Evolutionary conservation across 2,888 invertebrate species (phyloP), one percentile per base, ranked within the genome.

Genomic region (Drosophila hamatofila): DNA sequence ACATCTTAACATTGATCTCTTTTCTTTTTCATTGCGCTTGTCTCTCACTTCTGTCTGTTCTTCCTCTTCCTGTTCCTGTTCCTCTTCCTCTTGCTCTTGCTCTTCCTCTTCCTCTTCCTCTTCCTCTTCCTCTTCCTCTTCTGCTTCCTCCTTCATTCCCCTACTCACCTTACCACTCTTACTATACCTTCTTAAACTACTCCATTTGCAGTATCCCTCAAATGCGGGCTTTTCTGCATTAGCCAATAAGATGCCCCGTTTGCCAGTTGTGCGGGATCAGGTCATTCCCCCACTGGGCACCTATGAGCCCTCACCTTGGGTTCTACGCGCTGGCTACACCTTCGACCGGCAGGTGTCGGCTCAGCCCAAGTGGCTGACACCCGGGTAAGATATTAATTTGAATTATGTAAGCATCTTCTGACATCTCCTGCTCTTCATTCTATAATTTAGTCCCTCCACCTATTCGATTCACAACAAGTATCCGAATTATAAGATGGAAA

Each of bases 151-250:
- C 16, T 16, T 21, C 9, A 4, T 8, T 9, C 16, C 6, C 4
- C 5, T 16, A 0, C 7, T 8, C 30, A 30, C n/a, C 3, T 11
- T n/a, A 6, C 3, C 14, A n/a, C 48, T 30, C 14, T 14, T 4
- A 6, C 12, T 3, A 11, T 18, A 30, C 12, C 11, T 7, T 9
- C 11, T 6, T 8, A 27, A 30, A 2, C 16, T 23, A 9, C 9
- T 7, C 25, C 11, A 18, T 3, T 23, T 21, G 0, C 33, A 92
- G 93, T 90, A 83, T 65, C 87, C 92, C 2, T 89, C 91, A 0
- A 89, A 86, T 54, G 70, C 75, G 11, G 93, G 93, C 1, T 91
- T 89, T 59, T 90, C 90, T 0, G 83, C 91, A 0, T 75, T 93
- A 33, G 91, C 88, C 21, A 91, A 84, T 57, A 90, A 90, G 59